Evolutionary conservation across 2,888 invertebrate species (phyloP).

Genomic region (Lycophotia porphyrea): DNA sequence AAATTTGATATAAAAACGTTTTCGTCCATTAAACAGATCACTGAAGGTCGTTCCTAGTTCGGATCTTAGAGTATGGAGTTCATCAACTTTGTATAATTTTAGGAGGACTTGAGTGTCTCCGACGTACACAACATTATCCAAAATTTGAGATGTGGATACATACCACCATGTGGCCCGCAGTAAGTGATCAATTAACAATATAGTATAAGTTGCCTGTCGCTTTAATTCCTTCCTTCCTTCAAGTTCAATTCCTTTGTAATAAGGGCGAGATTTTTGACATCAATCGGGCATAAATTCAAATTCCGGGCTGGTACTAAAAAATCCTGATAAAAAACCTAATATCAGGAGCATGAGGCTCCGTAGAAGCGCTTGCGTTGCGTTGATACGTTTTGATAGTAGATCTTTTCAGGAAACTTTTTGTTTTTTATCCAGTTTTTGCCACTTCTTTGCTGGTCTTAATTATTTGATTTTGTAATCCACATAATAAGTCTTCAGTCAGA

Average conservation of each 20-base stretch:
- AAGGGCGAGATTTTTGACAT: neutral
- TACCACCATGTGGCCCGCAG: slow-evolving; percentile 83
- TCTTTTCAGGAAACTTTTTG: too few relatives aligned
- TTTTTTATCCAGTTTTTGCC: too few relatives aligned
- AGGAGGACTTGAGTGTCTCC: slow-evolving; percentile 81
- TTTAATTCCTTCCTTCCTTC: too few relatives aligned
- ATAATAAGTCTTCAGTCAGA: too few relatives aligned
- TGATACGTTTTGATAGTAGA: too few relatives aligned
- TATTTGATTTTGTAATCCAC: too few relatives aligned
- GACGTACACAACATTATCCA: slow-evolving; percentile 82
- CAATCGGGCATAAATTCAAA: neutral
- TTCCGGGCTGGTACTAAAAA: neutral
- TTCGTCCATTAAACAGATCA: too few relatives aligned
- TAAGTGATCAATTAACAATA: slow-evolving; percentile 65
- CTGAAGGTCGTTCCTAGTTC: too few relatives aligned
- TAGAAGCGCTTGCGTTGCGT: too few relatives aligned
- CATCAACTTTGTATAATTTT: slow-evolving; percentile 41
- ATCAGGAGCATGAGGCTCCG: neutral
- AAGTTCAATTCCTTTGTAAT: neutral
- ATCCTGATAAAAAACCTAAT: neutral
- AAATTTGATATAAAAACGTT: too few relatives aligned
- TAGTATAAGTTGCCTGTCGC: neutral
- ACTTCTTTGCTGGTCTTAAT: too few relatives aligned
- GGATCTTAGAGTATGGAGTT: too few relatives aligned
- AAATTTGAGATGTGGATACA: slow-evolving; percentile 75